Evolutionary conservation across 2,113 vertebrate genomes (phyloP).

Genomic region (Crypturellus undulatus): DNA sequence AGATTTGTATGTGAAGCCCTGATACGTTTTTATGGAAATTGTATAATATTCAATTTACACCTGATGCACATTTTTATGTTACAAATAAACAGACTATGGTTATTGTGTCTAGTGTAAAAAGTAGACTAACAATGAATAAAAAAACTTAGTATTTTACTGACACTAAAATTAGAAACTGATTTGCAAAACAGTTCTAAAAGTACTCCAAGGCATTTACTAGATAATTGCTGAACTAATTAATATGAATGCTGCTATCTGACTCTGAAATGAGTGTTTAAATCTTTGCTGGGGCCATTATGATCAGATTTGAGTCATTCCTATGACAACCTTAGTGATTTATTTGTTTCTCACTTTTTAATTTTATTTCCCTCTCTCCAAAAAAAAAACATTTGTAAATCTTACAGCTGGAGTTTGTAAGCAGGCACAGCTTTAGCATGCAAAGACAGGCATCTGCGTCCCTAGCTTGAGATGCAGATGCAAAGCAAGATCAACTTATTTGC

Average conservation of each 20-base stretch:
- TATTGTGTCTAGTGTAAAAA: not conserved
- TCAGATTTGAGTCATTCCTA: not conserved
- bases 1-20: no score
- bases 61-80: not conserved
- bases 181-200: not conserved
- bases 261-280: not conserved
- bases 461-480: not conserved
- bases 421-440: not conserved
- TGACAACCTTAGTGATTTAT: not conserved
- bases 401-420: not conserved
- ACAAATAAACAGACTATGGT: not conserved
- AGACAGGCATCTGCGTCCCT: not conserved
- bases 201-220: not conserved
- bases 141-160: not conserved
- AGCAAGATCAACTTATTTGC: slow-evolving; percentile 7
- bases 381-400: not conserved
- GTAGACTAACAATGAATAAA: not conserved
- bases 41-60: slow-evolving; percentile 13
- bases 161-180: not conserved
- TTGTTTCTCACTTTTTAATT: not conserved
- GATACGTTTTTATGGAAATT: slow-evolving; percentile 31
- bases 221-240: not conserved
- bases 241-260: not conserved
- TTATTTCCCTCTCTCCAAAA: not conserved
- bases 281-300: not conserved